Percentiles rank a stretch among this genome's conserved stretches.
phyloP scores from a whole-genome alignment of 1,140 invertebrate species.

The Zaprionus inermis region DNA sequence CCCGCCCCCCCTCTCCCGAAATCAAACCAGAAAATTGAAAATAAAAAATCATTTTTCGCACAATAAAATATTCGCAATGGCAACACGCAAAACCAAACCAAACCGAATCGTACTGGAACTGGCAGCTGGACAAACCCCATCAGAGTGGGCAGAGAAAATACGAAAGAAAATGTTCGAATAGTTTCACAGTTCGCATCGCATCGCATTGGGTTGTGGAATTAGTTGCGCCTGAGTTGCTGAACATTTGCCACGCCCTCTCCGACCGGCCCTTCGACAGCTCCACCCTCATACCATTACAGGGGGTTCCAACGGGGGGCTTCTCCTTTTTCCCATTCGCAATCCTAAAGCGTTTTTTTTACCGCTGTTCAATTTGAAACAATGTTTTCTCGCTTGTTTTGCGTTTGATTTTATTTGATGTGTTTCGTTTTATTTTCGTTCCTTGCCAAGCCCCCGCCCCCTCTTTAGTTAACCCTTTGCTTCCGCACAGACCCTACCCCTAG shows the following conservation, averaged over 20 bases:
- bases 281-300: not conserved
- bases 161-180: slow-evolving; percentile 22
- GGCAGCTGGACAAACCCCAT: slow-evolving; percentile 3
- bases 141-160: not conserved
- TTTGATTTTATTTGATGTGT: slow-evolving; percentile 79
- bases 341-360: slow-evolving; percentile 48
- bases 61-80: slow-evolving; percentile 78
- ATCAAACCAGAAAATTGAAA: slow-evolving; percentile 73
- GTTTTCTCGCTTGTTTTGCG: slow-evolving; percentile 79
- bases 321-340: slow-evolving; percentile 27
- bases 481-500: not conserved
- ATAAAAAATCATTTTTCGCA: slow-evolving; percentile 84
- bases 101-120: slow-evolving; percentile 13
- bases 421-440: slow-evolving; percentile 58
- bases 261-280: slow-evolving; percentile 1
- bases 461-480: slow-evolving; percentile 16
- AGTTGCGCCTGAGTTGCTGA: slow-evolving; percentile 81
- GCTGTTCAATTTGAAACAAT: slow-evolving; percentile 79
- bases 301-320: too few species aligned
- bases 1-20: slow-evolving; percentile 1
- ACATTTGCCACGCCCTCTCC: slow-evolving; percentile 54
- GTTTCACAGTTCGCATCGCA: slow-evolving; percentile 54
- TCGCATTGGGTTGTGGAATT: slow-evolving; percentile 54
- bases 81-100: slow-evolving; percentile 23
- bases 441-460: slow-evolving; percentile 18